These are phyloP conservation scores for Anoplophora glabripennis DNA, from an alignment of 1,140 invertebrate genomes.

Conservation along the genomic window DNA sequence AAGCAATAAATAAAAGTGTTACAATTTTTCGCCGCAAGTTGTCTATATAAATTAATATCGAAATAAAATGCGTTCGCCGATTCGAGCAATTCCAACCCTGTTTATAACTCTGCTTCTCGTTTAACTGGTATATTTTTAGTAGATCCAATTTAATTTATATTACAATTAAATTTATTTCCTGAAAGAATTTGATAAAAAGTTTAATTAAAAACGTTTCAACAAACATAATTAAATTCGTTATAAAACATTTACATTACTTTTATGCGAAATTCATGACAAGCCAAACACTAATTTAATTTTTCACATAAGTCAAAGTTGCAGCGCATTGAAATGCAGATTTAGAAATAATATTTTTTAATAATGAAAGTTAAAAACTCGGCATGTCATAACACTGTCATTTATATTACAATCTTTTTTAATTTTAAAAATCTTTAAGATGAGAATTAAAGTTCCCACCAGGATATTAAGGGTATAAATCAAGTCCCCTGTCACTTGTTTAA, in stretches of 20 bases:
- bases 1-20: too few species aligned
- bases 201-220: slow-evolving; percentile 14
- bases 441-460: slow-evolving; percentile 41
- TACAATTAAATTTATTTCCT: slow-evolving; percentile 3
- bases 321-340: slow-evolving; percentile 37
- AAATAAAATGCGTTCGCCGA: too few species aligned
- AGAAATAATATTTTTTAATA: slow-evolving; percentile 41
- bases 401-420: slow-evolving; percentile 42
- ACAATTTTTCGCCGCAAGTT: too few species aligned
- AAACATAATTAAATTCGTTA: slow-evolving; percentile 9
- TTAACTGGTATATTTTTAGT: too few species aligned
- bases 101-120: too few species aligned
- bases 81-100: too few species aligned
- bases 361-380: slow-evolving; percentile 39
- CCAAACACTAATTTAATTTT: slow-evolving; percentile 17
- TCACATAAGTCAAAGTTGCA: slow-evolving; percentile 18
- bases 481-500: slow-evolving; percentile 38
- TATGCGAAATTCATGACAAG: slow-evolving; percentile 13
- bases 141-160: too few species aligned
- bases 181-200: slow-evolving; percentile 9
- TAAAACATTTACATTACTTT: slow-evolving; percentile 11
- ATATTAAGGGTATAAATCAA: slow-evolving; percentile 42
- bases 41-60: too few species aligned
- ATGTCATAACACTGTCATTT: slow-evolving; percentile 43
- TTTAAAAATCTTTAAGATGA: slow-evolving; percentile 39